phyloP scores from a whole-genome alignment of 2,888 invertebrate genomes.

The Heliconius sara region DNA sequence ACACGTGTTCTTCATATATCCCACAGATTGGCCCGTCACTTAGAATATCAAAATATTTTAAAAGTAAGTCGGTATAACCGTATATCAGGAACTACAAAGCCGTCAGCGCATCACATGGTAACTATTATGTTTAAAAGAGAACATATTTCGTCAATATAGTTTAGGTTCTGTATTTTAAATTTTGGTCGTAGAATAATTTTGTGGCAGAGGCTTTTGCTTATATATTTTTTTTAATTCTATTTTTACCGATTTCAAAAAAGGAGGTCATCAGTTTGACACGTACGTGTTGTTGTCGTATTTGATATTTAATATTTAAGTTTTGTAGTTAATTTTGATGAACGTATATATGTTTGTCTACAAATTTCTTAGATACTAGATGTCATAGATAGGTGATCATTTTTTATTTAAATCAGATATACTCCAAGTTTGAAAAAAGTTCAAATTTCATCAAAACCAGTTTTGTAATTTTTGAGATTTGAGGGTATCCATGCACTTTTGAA shows the following conservation, averaged over 20 bases:
- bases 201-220: background rate
- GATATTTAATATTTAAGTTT: too few species aligned
- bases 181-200: constrained; percentile 4
- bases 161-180: background rate
- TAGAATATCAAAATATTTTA: constrained; percentile 38
- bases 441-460: too few species aligned
- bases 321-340: too few species aligned
- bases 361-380: too few species aligned
- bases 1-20: constrained; percentile 44
- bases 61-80: constrained; percentile 31
- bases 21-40: constrained; percentile 34
- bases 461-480: too few species aligned
- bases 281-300: too few species aligned
- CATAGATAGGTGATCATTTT: too few species aligned
- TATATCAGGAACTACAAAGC: constrained; percentile 51
- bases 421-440: too few species aligned
- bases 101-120: constrained; percentile 54
- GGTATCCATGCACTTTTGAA: too few species aligned
- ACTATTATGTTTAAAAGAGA: constrained; percentile 56
- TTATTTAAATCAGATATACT: too few species aligned
- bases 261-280: background rate
- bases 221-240: background rate
- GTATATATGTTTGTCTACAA: too few species aligned
- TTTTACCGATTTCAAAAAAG: background rate
- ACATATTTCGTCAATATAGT: constrained; percentile 52